These are phyloP conservation scores for Anthoscopus minutus DNA, from an alignment of 2,113 vertebrate species.

Conservation along the genomic window DNA sequence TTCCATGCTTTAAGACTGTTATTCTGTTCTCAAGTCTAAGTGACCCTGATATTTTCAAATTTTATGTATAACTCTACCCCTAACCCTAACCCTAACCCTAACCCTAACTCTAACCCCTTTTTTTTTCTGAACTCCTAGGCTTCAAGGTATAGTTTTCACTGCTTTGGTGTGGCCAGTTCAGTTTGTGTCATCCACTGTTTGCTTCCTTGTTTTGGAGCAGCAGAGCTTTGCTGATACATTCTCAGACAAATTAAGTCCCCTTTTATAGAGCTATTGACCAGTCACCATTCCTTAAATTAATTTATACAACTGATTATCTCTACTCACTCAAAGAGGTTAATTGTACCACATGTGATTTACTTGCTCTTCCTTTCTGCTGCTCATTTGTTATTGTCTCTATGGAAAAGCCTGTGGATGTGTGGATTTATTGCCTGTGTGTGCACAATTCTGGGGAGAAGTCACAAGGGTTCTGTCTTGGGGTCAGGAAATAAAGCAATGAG, in stretches of 20 bases:
- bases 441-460: neutral
- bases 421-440: rapidly evolving
- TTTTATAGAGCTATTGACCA: neutral
- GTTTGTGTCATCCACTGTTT: neutral
- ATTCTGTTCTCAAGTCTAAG: neutral
- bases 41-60: neutral
- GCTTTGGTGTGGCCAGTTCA: neutral
- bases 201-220: neutral
- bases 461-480: neutral
- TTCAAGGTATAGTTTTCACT: neutral
- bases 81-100: no score
- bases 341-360: neutral
- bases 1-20: neutral
- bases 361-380: neutral
- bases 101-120: no score
- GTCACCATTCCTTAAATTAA: neutral
- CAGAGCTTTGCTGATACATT: neutral
- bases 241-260: neutral
- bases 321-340: neutral
- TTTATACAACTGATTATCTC: neutral
- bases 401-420: neutral
- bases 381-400: neutral
- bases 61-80: no score
- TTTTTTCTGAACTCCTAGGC: neutral
- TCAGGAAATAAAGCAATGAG: neutral